Percentiles rank a stretch among this genome's conserved stretches.
Conservation (phyloP, 2,113 vertebrate species). For the Melanostigma gelatinosum region DNA sequence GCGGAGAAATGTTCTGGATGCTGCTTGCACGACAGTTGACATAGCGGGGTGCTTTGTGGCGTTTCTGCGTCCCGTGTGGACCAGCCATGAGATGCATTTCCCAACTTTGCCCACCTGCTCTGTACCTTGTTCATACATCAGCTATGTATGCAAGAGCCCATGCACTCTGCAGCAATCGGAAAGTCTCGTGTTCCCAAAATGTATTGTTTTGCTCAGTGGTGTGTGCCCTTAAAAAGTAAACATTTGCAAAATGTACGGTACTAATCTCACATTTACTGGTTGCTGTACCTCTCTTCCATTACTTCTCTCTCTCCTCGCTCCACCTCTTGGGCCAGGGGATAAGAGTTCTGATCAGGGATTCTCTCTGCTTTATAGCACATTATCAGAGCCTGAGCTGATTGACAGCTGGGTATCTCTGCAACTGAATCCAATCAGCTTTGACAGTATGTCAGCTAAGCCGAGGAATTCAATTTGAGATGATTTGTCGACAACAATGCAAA, state of each 20-base stretch:
- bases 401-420: constrained; percentile 71
- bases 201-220: constrained; percentile 20
- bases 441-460: constrained; percentile 62
- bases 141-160: neutral
- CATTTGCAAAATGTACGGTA: constrained; percentile 25
- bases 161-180: neutral
- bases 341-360: constrained; percentile 72
- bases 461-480: constrained; percentile 74
- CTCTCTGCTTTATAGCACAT: constrained; percentile 64
- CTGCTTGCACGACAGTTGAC: too few species aligned
- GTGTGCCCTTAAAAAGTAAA: constrained; percentile 23
- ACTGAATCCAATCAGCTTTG: constrained; percentile 70
- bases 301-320: neutral
- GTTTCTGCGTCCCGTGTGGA: too few species aligned
- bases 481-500: constrained; percentile 76
- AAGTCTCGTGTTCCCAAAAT: constrained; percentile 17
- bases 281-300: constrained; percentile 10
- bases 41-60: too few species aligned
- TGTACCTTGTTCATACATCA: neutral
- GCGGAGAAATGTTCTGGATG: too few species aligned
- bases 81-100: neutral
- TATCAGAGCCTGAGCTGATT: constrained; percentile 66
- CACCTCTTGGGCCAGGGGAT: constrained; percentile 51
- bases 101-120: neutral
- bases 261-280: constrained; percentile 35